Base-by-base conservation (phyloP, 2,113 vertebrate species). In the Pyrgilauda ruficollis region DNA sequence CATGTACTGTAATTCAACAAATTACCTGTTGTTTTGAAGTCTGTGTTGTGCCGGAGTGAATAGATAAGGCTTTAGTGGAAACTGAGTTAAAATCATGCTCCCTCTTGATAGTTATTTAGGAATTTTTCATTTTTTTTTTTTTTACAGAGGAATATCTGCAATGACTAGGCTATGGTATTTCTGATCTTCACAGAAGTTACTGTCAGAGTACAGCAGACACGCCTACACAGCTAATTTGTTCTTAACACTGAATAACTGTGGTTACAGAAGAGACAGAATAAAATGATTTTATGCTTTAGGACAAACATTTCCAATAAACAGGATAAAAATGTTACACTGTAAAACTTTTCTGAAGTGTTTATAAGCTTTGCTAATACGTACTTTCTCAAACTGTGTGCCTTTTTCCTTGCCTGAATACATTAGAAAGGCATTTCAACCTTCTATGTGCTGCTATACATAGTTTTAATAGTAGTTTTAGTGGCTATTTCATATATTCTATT, bases 1-100 rank as follows among this genome's bases (percentile, higher is more conserved):
- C 68, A 68, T 85, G 77, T 91, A 82, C 72, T 79, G 75, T 81
- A 87, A 92, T 93, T 95, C 86, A 96, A 74, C 75, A 94, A 94
- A 96, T 86, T 95, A 90, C 91, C 91, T 89, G 85, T 84, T 94
- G 91, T 94, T 96, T 92, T 94, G 88, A 83, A 93, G 70, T 84
- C 83, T 93, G 21, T 79, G 67, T 90, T 95, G 78, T 83, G 53
- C 62, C 90, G 43, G 31, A 84, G 59, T 78, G 72, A 81, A 77
- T 35, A 58, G 63, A 83, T 88, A 96, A 86, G 35, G 11, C 56
- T 89, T 74, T 70, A 80, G 76, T 75, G 28, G 43, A 95, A 89
- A 87, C 47, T 33, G 63, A 95, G 74, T 74, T 92, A 86, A 94
- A 62, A 53, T 69, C 39, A 46, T 28, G 10, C 55, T 78, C 28